These are phyloP conservation scores for Anolis carolinensis DNA, from an alignment of 2,113 vertebrate genomes.

Conservation along the genomic window DNA sequence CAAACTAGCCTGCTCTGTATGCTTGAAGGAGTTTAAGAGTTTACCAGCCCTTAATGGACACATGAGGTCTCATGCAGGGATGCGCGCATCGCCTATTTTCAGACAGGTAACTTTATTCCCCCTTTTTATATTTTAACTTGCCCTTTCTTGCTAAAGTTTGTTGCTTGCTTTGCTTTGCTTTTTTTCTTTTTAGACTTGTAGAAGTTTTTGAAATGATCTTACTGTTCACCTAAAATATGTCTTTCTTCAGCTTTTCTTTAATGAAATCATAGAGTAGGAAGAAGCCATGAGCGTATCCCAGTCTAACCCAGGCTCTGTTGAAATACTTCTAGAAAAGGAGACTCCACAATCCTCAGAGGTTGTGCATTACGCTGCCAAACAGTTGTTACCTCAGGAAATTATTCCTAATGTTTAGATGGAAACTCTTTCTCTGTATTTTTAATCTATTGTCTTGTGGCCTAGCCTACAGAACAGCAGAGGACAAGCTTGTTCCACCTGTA, in stretches of 20 bases:
- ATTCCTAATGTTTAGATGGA: too few species aligned
- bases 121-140: background rate
- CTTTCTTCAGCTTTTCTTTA: slow-evolving; percentile 22
- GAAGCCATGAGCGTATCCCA: too few species aligned
- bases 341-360: too few species aligned
- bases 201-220: background rate
- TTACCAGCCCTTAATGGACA: slow-evolving; percentile 91
- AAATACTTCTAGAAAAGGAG: too few species aligned
- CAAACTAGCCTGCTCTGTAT: slow-evolving; percentile 84
- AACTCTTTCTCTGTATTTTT: too few species aligned
- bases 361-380: too few species aligned
- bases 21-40: slow-evolving; percentile 89
- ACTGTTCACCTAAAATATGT: slow-evolving; percentile 1
- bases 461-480: too few species aligned
- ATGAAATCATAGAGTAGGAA: too few species aligned
- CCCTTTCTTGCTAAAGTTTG: slow-evolving; percentile 46
- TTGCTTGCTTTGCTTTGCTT: slow-evolving; percentile 77
- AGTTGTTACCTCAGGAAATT: too few species aligned
- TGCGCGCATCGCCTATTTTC: slow-evolving; percentile 78
- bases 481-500: too few species aligned
- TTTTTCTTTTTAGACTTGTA: slow-evolving; percentile 49
- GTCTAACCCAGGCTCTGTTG: too few species aligned
- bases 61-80: slow-evolving; percentile 87
- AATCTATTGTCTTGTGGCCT: too few species aligned
- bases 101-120: slow-evolving; percentile 76